phyloP scores from a whole-genome alignment of 2,888 invertebrate species.

The Tubulanus polymorphus region DNA sequence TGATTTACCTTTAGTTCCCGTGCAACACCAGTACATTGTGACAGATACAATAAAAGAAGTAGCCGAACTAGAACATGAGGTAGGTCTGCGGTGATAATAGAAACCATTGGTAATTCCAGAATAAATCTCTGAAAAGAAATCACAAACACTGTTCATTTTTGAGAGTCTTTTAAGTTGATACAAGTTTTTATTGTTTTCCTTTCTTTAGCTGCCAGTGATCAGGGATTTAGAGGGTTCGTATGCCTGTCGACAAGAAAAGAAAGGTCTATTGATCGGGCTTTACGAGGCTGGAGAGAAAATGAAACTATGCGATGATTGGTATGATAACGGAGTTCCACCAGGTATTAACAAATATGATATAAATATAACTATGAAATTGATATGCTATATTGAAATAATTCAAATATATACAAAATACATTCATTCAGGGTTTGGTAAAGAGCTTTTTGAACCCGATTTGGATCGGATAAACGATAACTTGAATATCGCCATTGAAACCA shows the following conservation, averaged over 20 bases:
- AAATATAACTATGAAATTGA: neutral
- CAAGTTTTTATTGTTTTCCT: too few relatives aligned
- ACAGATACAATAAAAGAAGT: constrained; percentile 45
- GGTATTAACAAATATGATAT: constrained; percentile 19
- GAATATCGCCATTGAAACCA: constrained; percentile 45
- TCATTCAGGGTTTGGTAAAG: constrained; percentile 50
- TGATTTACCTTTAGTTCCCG: constrained; percentile 52
- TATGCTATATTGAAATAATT: neutral
- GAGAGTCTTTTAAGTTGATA: too few relatives aligned
- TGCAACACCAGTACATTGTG: constrained; percentile 55
- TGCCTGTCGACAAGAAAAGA: constrained; percentile 52
- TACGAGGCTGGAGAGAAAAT: constrained; percentile 52
- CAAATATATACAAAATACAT: neutral
- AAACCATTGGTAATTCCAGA: too few relatives aligned
- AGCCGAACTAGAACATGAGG: constrained; percentile 30
- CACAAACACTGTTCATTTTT: too few relatives aligned
- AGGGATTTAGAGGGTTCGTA: constrained; percentile 55
- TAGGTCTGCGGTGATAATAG: too few relatives aligned
- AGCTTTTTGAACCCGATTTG: constrained; percentile 49
- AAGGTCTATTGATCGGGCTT: constrained; percentile 53
- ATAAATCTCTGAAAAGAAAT: too few relatives aligned
- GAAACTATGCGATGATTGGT: constrained; percentile 53
- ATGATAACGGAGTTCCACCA: constrained; percentile 46
- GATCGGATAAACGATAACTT: constrained; percentile 45
- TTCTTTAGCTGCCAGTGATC: constrained; percentile 54